Evolutionary conservation across 2,113 vertebrate genomes (phyloP), one percentile per base, ranked within the genome.

Genomic region (Onychorhynchus coronatus): DNA sequence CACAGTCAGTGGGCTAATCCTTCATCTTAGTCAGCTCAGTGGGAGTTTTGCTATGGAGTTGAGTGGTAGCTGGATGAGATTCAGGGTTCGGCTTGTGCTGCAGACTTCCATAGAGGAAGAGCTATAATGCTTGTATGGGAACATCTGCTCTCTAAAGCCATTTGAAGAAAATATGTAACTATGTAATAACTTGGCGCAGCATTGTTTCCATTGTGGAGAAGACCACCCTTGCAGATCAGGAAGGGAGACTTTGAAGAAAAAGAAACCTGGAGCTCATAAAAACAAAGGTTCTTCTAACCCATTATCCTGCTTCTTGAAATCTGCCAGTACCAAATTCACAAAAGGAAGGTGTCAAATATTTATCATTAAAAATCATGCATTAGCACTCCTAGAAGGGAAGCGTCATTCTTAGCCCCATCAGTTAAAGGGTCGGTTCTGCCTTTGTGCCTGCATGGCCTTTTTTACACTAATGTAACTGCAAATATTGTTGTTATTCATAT

Each of bases 181-280:
- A 13, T 76, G 68, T 89, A 85, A 80, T 93, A 84, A 75, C 76
- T 96, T 97, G 95, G 95, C 95, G 33, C 12, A 24, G 18, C 6
- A 25, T 49, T 65, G 12, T 88, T 95, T 88, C 66, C 76, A 92
- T 9, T 63, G 66, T 65, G 63, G 75, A 81, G 59, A 66, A 89
- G 93, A 94, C 93, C 95, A 96, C 95, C 88, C 93, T 56, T 82
- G 88, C 68, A 85, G 93, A 91, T 67, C 37, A 75, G 79, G 82
- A 95, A 86, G 25, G 56, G 47, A 21, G 17, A 56, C 18, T 47
- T 55, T 16, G 73, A 92, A 93, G 49, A 16, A 75, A 75, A 94
- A 77, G 59, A 59, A 95, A 59, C 27, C 39, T 55, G 83, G 52
- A n/a, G 65, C 27, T 80, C 73, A 75, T 93, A 90, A 87, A 78